phyloP scores from a whole-genome alignment of 37 sponge, comb jelly and placozoan species.

The Mnemiopsis leidyi region DNA sequence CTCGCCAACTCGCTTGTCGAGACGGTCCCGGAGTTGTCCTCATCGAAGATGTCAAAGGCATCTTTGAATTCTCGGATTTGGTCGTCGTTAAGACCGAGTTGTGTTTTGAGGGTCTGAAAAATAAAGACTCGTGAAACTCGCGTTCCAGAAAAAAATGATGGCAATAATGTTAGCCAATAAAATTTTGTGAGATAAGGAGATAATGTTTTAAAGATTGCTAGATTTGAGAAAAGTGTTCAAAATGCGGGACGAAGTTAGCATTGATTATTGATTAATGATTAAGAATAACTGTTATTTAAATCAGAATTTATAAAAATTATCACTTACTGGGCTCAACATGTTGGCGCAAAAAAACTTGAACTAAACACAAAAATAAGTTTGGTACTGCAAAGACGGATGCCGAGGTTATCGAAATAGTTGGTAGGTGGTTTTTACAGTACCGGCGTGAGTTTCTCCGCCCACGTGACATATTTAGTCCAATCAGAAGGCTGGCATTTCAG shows the following conservation, averaged over 20 bases:
- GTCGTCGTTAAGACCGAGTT: conserved; percentile 60
- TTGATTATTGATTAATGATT: too few species aligned
- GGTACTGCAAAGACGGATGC: neutral
- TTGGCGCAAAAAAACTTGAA: neutral
- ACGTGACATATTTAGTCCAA: neutral
- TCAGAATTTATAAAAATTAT: too few species aligned
- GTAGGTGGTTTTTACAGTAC: neutral
- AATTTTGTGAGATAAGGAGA: too few species aligned
- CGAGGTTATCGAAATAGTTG: neutral
- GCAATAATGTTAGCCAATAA: too few species aligned
- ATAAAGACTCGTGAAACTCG: too few species aligned
- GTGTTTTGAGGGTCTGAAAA: conserved; percentile 45
- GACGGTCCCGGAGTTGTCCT: conserved; percentile 40
- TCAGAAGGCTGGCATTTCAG: neutral
- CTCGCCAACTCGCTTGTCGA: conserved; percentile 56
- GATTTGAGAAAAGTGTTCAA: too few species aligned
- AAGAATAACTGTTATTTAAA: too few species aligned
- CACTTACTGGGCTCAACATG: neutral
- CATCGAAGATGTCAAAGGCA: conserved; percentile 66
- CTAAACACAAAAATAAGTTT: neutral
- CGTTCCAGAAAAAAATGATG: too few species aligned
- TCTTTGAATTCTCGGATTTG: conserved; percentile 62
- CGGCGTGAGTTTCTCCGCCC: neutral
- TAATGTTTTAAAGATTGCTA: too few species aligned
- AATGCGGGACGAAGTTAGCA: too few species aligned